Base-by-base conservation (phyloP, 1,140 invertebrate genomes). In the Drosophila malerkotliana region DNA sequence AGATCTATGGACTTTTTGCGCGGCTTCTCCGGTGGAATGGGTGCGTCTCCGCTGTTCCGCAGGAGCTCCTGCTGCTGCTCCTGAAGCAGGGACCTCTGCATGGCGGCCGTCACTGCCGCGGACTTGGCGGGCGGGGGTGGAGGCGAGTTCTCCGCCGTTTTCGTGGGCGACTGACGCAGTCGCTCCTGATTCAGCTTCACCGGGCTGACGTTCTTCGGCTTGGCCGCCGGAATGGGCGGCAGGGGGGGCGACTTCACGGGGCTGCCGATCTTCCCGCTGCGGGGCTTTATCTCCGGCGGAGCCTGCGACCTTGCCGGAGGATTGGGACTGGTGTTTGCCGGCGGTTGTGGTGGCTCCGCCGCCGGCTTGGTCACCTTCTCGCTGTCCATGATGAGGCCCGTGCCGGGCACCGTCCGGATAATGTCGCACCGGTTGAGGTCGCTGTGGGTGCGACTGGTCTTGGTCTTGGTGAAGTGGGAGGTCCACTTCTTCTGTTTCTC, bases 401-500 rank as follows among this genome's bases (percentile, higher is more conserved):
- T 92, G 9, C 91, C 91, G 0, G 91, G 91, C 4, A 85, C 91
- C 0, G 91, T 91, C 15, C 91, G 80, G 58, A 92, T 92, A 1
- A 92, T 92, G 52, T 92, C 91, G 45, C 93, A 93, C 32, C 92
- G 92, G 89, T 94, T 94, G 1, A 94, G 94, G 91, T 95, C 95
- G 79, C 93, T 95, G 90, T 94, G 94, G 60, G 93, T 94, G 32
- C 94, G 93, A 58, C 93, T 93, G 3, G 94, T 93, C 71, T 95
- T 93, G 12, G 95, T 94, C 92, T 96, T 97, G 21, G 95, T 95
- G 88, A 98, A 98, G 92, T 98, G 97, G 47, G 96, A 96, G 3
- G 96, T 97, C 97, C 97, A 98, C 92, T 98, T 98, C 82, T 95
- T 95, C 78, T 97, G 96, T 79, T 97, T 97, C 91, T 98, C 96